Conservation (phyloP, 2,113 vertebrate species). For the Perognathus longimembris region DNA sequence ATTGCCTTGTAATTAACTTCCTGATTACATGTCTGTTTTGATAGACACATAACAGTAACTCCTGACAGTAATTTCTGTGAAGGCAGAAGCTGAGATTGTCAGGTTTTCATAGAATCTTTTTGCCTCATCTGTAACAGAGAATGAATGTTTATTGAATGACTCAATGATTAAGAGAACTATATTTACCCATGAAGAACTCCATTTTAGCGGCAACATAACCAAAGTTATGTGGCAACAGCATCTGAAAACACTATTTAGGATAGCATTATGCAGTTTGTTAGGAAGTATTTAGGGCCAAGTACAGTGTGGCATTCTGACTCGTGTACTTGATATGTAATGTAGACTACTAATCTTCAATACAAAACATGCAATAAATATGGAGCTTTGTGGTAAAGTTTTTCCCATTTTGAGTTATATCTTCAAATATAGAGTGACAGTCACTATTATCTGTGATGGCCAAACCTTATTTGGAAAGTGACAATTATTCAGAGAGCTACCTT, state of each 20-base stretch:
- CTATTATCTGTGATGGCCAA: neutral
- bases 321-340: constrained; percentile 7
- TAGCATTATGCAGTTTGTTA: neutral
- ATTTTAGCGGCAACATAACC: neutral
- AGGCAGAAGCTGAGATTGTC: neutral
- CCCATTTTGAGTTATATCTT: neutral
- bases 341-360: constrained; percentile 19
- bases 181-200: constrained; percentile 5
- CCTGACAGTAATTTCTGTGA: neutral
- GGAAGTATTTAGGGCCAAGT: neutral
- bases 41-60: neutral
- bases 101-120: neutral
- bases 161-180: neutral
- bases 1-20: neutral
- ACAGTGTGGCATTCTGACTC: neutral
- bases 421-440: neutral
- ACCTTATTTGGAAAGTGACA: neutral
- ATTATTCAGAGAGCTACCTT: neutral
- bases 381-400: constrained; percentile 19
- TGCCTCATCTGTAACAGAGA: neutral
- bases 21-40: neutral
- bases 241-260: constrained; percentile 19
- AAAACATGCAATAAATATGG: neutral
- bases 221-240: neutral
- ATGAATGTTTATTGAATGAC: neutral